Evolutionary conservation across 1,140 invertebrate species (phyloP), one percentile per base, ranked within the genome.

Genomic region (Heliconius congener): DNA sequence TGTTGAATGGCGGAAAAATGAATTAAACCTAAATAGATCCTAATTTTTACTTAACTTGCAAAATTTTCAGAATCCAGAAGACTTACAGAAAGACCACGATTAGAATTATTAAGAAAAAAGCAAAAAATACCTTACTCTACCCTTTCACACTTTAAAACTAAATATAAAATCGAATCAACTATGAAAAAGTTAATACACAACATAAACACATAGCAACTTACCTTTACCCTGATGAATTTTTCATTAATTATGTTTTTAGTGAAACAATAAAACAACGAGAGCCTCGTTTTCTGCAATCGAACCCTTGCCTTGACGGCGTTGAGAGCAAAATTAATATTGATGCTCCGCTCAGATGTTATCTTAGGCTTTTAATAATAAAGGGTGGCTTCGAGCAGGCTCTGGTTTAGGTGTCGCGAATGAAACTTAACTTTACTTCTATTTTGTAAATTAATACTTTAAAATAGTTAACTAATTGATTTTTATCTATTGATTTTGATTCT

Each of bases 261-360:
- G 81, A 79, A 87, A 87, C 86, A 88, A 88, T 88, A 87, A 85
- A 73, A 85, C 81, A 76, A 80, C 82, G 81, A 86, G 79, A 83
- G 85, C 74, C 70, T 76, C 60, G 77, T 42, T 74, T 79, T 75
- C 80, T 82, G 82, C 84, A 85, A 76, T 83, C 71, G 82, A 81
- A 81, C 81, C 80, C 85, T 86, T 75, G 76, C 80, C 85, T 86
- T 75, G 76, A 82, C 81, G 50, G 75, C 81, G 74, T 52, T 73
- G 84, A 86, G 84, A 88, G 86, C 83, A 86, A 88, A 88, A 88
- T 90, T 90, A 88, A 90, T 90, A 90, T 92, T 89, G 88, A 88
- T 90, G 87, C 85, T 86, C 73, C 85, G 84, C 82, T 86, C 83
- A 86, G 84, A 84, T 88, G 86, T 89, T 91, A 88, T 90, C 89